These are phyloP conservation scores for Gasterosteus nipponicus DNA, from an alignment of 2,113 vertebrate genomes.

Conservation along the genomic window DNA sequence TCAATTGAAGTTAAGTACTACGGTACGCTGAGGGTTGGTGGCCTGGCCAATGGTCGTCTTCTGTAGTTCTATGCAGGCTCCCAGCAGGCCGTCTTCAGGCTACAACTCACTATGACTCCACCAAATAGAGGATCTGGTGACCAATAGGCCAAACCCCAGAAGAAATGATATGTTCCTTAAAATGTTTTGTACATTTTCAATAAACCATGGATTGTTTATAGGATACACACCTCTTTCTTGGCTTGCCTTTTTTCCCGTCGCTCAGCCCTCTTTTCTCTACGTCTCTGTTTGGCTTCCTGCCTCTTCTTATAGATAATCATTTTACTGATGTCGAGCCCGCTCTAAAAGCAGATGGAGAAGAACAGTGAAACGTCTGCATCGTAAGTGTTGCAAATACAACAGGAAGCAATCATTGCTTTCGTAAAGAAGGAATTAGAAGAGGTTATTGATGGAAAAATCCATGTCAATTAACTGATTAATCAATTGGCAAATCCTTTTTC, in stretches of 20 bases:
- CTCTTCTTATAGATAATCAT: constrained; percentile 91
- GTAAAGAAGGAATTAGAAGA: neutral
- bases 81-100: neutral
- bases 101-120: neutral
- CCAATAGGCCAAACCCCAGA: neutral
- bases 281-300: constrained; percentile 85
- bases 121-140: neutral
- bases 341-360: constrained; percentile 72
- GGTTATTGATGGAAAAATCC: neutral
- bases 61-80: neutral
- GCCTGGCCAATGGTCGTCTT: neutral
- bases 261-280: constrained; percentile 81
- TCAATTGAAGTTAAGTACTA: neutral
- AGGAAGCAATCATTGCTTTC: neutral
- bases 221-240: constrained; percentile 75
- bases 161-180: neutral
- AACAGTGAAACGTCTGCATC: neutral
- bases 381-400: neutral
- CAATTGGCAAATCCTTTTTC: too few species aligned
- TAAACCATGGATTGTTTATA: neutral
- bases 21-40: neutral
- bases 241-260: constrained; percentile 82
- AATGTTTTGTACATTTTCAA: neutral
- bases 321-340: constrained; percentile 86
- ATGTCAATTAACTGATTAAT: neutral